A percentile compares a stretch with the other conserved stretches of the same genome.
These are phyloP conservation scores for Malachius bipustulatus DNA, from an alignment of 2,888 invertebrate genomes.

Conservation along the genomic window DNA sequence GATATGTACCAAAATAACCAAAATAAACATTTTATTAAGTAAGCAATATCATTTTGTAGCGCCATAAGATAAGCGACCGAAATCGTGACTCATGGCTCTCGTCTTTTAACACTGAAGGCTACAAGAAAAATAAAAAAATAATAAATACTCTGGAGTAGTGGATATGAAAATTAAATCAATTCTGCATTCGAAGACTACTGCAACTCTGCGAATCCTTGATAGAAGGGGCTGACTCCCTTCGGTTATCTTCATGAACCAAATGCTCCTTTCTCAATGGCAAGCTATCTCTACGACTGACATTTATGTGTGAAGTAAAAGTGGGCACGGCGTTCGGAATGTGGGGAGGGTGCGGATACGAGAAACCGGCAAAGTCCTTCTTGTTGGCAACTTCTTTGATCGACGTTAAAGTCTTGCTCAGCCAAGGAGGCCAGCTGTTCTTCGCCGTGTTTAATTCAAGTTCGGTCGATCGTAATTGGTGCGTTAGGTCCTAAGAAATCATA, in stretches of 20 bases:
- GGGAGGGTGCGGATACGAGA: slow-evolving; percentile 25
- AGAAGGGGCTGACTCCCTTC: slow-evolving; percentile 33
- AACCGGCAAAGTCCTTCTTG: slow-evolving; percentile 38
- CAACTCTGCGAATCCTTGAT: slow-evolving; percentile 38
- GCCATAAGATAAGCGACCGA: too few relatives aligned
- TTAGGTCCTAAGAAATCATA: slow-evolving; percentile 55
- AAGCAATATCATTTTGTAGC: too few relatives aligned
- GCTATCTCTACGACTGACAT: slow-evolving; percentile 37
- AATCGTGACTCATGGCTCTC: too few relatives aligned
- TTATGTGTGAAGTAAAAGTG: slow-evolving; percentile 37
- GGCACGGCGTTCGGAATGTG: slow-evolving; percentile 24
- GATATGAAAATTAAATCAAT: too few relatives aligned
- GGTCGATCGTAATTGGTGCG: slow-evolving; percentile 77
- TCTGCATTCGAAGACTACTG: slow-evolving; percentile 32
- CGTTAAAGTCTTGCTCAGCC: slow-evolving; percentile 87
- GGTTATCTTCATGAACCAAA: slow-evolving; percentile 16
- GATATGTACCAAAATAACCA: too few relatives aligned
- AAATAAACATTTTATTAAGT: too few relatives aligned
- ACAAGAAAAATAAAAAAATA: too few relatives aligned
- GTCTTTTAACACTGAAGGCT: too few relatives aligned
- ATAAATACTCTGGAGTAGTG: too few relatives aligned
- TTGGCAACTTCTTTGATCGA: slow-evolving; percentile 63
- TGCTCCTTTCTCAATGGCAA: slow-evolving; percentile 32
- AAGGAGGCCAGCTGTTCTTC: slow-evolving; percentile 74
- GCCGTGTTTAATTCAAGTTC: slow-evolving; percentile 62